Percentiles rank a stretch among this genome's conserved stretches.
Evolutionary conservation across 2,888 invertebrate genomes (phyloP).

Genomic region (Acanthosepion esculentum): DNA sequence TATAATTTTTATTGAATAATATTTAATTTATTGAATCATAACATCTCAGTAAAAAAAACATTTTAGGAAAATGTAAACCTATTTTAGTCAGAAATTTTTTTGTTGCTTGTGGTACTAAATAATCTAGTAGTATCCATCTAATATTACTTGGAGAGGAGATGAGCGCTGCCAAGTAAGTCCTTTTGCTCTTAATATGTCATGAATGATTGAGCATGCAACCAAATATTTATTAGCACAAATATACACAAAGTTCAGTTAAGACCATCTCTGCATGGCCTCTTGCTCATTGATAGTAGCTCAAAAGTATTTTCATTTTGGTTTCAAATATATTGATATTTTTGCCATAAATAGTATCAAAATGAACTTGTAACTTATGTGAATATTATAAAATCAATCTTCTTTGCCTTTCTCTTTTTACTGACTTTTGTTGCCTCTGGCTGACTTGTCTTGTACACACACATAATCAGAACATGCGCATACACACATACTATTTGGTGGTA

Average conservation of each 20-base stretch:
- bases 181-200: background rate
- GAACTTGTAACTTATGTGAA: background rate
- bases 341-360: conserved; percentile 6
- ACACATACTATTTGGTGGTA: too few species aligned
- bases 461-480: too few species aligned
- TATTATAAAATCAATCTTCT: conserved; percentile 6
- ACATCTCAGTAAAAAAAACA: too few species aligned
- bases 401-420: background rate
- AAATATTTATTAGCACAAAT: background rate
- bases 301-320: background rate
- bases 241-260: background rate
- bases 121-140: too few species aligned
- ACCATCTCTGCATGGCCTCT: background rate
- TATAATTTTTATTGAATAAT: too few species aligned
- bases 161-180: too few species aligned
- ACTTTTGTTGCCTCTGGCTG: background rate
- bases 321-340: background rate
- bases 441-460: background rate
- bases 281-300: background rate
- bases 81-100: background rate
- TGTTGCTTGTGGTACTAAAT: background rate
- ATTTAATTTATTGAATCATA: too few species aligned
- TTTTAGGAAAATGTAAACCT: too few species aligned
- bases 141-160: too few species aligned
- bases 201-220: background rate